Base-by-base conservation (phyloP, 2,797 vertebrate genomes). In the Cottoperca gobio region DNA sequence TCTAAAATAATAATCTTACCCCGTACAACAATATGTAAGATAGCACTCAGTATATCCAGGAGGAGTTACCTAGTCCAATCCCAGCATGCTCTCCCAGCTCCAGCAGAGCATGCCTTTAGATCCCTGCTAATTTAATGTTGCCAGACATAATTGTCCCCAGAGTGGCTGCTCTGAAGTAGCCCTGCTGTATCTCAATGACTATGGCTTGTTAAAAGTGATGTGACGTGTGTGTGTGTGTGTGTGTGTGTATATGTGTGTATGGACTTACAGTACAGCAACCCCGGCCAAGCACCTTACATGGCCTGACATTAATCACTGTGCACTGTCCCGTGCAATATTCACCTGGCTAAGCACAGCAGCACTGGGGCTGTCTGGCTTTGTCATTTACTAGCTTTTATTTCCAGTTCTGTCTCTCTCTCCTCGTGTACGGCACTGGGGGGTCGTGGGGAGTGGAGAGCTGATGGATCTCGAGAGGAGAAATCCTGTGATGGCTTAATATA, bases 291-390 rank as follows among this genome's bases (percentile, higher is more conserved):
- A 81, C 88, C 87, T 84, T 89, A 89, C 88, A 90, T 82, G 85
- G 86, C 79, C 80, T 75, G 79, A 89, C 89, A 93, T 93, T 89
- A 93, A 93, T 92, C 91, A 92, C 82, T 76, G 87, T 78, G 84
- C 88, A 85, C 72, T 73, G 84, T 83, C 78, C 87, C 76, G 81
- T 88, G 85, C 78, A 85, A 90, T 91, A 89, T 87, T 88, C 91
- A 92, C 93, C 89, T 90, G 87, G 83, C 76, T 84, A 67, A 92
- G 89, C 90, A 82, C 74, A 82, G 79, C 23, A 48, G 84, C 45
- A 31, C 84, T 84, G 62, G 73, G 81, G 84, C 86, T 80, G 79
- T 79, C 76, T 81, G 76, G 61, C 83, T 80, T 69, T 84, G 76
- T 81, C 78, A 77, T 79, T 82, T 43, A 59, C 55, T 54, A 81